Evolutionary conservation across 2,113 vertebrate species (phyloP).

Genomic region (Cariama cristata): DNA sequence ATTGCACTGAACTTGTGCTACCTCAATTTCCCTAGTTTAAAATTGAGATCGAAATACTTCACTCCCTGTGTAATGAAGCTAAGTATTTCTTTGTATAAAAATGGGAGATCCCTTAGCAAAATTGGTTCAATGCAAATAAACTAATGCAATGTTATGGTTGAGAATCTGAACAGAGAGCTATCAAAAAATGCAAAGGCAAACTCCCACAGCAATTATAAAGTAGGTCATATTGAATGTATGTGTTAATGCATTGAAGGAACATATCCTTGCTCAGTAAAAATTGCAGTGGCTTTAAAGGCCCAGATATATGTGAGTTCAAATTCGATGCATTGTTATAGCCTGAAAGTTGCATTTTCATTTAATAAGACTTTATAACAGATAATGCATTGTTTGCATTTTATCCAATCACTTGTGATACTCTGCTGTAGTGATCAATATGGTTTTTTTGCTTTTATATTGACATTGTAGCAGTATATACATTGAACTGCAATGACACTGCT

Average conservation of each 20-base stretch:
- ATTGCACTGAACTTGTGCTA: constrained; percentile 26
- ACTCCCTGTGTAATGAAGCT: background rate
- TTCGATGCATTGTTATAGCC: background rate
- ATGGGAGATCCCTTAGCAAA: constrained; percentile 21
- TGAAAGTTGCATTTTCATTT: constrained; percentile 52
- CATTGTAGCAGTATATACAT: background rate
- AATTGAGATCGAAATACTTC: background rate
- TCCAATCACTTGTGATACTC: constrained; percentile 27
- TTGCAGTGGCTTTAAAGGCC: background rate
- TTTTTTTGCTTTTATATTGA: constrained; percentile 37
- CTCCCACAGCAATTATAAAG: constrained; percentile 66
- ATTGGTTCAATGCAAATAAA: constrained; percentile 60
- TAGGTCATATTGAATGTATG: constrained; percentile 48
- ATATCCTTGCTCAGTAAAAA: constrained; percentile 10
- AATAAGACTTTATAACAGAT: constrained; percentile 1
- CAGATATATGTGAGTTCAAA: background rate
- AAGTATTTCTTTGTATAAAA: constrained; percentile 37
- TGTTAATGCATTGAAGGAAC: constrained; percentile 9
- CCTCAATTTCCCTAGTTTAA: constrained; percentile 29
- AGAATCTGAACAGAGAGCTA: constrained; percentile 41
- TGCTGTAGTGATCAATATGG: constrained; percentile 44
- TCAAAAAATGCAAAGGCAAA: constrained; percentile 60
- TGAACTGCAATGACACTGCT: constrained; percentile 33
- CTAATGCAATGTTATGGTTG: background rate
- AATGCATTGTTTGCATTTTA: constrained; percentile 58